phyloP scores from a whole-genome alignment of 1,140 invertebrate species.

The Chionoecetes opilio region DNA sequence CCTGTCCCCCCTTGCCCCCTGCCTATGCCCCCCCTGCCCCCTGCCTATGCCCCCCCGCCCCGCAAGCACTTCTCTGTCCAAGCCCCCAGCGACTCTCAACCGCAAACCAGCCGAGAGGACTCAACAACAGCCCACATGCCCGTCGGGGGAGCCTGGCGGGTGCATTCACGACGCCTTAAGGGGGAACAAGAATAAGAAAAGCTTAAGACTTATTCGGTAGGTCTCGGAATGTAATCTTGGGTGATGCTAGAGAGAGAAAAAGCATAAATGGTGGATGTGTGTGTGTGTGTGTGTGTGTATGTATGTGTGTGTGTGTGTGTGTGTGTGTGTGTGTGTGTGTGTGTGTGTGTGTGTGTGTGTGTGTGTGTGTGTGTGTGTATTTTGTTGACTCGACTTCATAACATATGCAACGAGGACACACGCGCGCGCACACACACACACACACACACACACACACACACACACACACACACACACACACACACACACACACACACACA shows the following conservation, averaged over 20 bases:
- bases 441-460: too few relatives aligned
- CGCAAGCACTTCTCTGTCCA: background rate
- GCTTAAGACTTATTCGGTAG: background rate
- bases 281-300: too few relatives aligned
- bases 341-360: too few relatives aligned
- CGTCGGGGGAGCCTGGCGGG: background rate
- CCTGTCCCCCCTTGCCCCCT: too few relatives aligned
- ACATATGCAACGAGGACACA: constrained; percentile 35
- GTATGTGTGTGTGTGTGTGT: too few relatives aligned
- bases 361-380: too few relatives aligned
- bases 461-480: too few relatives aligned
- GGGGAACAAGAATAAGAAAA: background rate
- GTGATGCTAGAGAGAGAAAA: too few relatives aligned
- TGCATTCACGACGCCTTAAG: background rate
- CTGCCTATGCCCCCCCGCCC: too few relatives aligned
- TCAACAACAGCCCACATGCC: background rate
- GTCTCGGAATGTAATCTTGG: background rate
- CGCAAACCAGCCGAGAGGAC: background rate
- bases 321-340: too few relatives aligned
- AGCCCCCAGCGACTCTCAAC: background rate
- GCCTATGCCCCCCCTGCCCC: too few relatives aligned
- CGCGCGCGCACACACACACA: background rate
- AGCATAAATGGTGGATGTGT: too few relatives aligned
- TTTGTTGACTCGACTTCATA: background rate
- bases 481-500: background rate